Percentiles rank a stretch among this genome's conserved stretches.
Evolutionary conservation across 2,888 invertebrate genomes (phyloP).

Genomic region (Acronicta alni): DNA sequence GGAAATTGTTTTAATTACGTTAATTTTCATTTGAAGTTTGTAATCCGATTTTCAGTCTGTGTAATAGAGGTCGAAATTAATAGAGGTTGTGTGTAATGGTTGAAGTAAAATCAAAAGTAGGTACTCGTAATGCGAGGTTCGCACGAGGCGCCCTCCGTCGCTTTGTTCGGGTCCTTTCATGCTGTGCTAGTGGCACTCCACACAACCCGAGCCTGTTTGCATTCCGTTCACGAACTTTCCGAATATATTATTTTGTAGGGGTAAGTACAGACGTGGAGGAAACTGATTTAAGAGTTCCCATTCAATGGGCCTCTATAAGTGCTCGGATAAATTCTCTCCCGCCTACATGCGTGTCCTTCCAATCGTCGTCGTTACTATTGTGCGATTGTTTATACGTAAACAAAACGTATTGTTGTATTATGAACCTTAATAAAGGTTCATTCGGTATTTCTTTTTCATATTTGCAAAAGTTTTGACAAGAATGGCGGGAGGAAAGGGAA

Average conservation of each 20-base stretch:
- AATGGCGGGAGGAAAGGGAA: background rate
- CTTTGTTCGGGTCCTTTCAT: slow-evolving; percentile 80
- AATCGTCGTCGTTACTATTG: slow-evolving; percentile 57
- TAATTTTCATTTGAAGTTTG: slow-evolving; percentile 56
- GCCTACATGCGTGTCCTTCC: slow-evolving; percentile 60
- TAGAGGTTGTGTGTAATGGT: slow-evolving; percentile 56
- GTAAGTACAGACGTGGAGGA: slow-evolving; percentile 77
- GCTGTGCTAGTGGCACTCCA: slow-evolving; percentile 75
- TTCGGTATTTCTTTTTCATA: background rate
- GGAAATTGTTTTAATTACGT: slow-evolving; percentile 58
- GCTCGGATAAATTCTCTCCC: slow-evolving; percentile 68
- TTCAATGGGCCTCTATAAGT: slow-evolving; percentile 77
- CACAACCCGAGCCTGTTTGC: slow-evolving; percentile 78
- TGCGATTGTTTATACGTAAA: slow-evolving; percentile 57
- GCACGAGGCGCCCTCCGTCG: slow-evolving; percentile 70
- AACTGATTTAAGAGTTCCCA: slow-evolving; percentile 83
- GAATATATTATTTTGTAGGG: slow-evolving; percentile 85
- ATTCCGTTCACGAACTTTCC: slow-evolving; percentile 85
- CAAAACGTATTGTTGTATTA: slow-evolving; percentile 26
- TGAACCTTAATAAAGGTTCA: background rate
- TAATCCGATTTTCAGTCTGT: slow-evolving; percentile 53
- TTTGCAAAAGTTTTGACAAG: too few relatives aligned
- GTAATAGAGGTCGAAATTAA: slow-evolving; percentile 53
- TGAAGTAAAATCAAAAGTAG: slow-evolving; percentile 58
- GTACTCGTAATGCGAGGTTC: slow-evolving; percentile 63